Evolutionary conservation across 2,797 vertebrate species (phyloP).

Genomic region (Sternarchorhynchus goeldii): DNA sequence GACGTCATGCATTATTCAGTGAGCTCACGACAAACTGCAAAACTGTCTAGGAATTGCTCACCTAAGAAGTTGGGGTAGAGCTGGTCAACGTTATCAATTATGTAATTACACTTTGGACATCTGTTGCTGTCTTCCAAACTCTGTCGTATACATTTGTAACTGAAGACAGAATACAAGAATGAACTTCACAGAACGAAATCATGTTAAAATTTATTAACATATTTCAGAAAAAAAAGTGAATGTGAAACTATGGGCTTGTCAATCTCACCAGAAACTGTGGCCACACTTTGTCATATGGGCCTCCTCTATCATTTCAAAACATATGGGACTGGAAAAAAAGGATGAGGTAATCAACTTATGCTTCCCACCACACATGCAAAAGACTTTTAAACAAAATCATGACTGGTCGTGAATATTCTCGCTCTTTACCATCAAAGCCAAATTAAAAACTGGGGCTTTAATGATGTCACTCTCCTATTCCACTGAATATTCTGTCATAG

Average conservation of each 20-base stretch:
- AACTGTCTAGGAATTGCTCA: slow-evolving; percentile 66
- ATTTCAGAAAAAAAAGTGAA: neutral
- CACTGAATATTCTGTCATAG: no score
- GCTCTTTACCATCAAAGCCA: no score
- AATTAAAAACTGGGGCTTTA: no score
- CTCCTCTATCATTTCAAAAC: slow-evolving; percentile 99
- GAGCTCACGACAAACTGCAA: neutral
- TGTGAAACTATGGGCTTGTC: slow-evolving; percentile 1
- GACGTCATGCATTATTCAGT: neutral
- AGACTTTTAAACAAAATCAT: no score
- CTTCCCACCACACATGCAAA: no score
- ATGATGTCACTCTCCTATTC: no score
- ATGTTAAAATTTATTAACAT: neutral
- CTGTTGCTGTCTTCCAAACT: slow-evolving; percentile 98
- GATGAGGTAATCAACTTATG: neutral
- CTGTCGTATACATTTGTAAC: slow-evolving; percentile 97
- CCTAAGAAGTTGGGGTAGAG: slow-evolving; percentile 98
- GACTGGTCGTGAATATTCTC: no score
- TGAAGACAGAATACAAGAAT: slow-evolving; percentile 45
- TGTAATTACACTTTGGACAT: slow-evolving; percentile 98
- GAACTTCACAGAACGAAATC: slow-evolving; percentile 5
- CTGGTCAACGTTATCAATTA: slow-evolving; percentile 97
- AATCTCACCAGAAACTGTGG: slow-evolving; percentile 96
- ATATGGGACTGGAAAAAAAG: slow-evolving; percentile 87
- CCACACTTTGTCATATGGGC: slow-evolving; percentile 99